Base-by-base conservation (phyloP, 1,140 invertebrate species). In the Drusus annulatus region DNA sequence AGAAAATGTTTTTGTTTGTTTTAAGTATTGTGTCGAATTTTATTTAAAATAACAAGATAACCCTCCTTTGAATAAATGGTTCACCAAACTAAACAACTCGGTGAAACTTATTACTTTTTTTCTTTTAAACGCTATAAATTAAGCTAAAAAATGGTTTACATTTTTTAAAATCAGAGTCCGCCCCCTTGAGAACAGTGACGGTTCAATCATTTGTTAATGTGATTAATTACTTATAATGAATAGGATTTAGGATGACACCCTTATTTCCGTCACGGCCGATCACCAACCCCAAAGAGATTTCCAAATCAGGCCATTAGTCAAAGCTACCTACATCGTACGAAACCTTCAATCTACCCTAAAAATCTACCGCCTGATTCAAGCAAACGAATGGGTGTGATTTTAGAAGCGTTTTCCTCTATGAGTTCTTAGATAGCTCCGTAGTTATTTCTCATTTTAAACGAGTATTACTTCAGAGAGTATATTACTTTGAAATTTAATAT, bases 191-290 rank as follows among this genome's bases (percentile, higher is more conserved):
- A 8, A 60, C 8, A 17, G 31, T 68, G 63, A 17, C 28, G 63
- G 63, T 15, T 68, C 16, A 68, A 31, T 31, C 63, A 36, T 68
- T 68, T 65, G 28, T 65, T 65, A 36, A 36, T 68, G 63, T 68
- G 63, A 68, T 68, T 68, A 68, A 68, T 68, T 68, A 36, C 63
- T 25, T 19, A 36, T 68, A 68, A 36, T 68, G 63, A 68, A 68
- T 68, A 68, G 63, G 63, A 68, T 68, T 60, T 68, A 68, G 63
- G 28, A 68, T 36, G 28, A 31, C 63, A 36, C 63, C 63, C 25
- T 68, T 68, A 68, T 68, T n/a, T 45, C 28, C 63, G 23, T 19
- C 6, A 8, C 13, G 13, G 3, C 63, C 17, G 17, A 31, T 68
- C 31, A 45, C 28, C 58, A 19, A 60, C 19, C 58, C n/a, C 58